Percentiles rank a stretch among this genome's conserved stretches.
Conservation (phyloP, 2,888 invertebrate genomes). For the Chorisops tibialis region DNA sequence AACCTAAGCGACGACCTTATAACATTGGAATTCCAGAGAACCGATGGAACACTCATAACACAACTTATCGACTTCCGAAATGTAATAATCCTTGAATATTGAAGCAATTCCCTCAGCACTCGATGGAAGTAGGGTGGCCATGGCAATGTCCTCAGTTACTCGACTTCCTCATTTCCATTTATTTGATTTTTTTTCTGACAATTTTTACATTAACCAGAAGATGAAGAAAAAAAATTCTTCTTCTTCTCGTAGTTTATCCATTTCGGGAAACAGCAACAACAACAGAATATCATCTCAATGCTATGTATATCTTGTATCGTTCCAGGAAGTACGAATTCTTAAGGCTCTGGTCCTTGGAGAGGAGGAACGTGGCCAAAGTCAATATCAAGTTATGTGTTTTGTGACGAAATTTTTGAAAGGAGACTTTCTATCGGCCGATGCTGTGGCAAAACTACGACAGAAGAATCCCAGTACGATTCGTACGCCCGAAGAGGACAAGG, state of each 20-base stretch:
- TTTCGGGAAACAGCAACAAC: too few relatives aligned
- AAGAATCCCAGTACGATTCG: conserved; percentile 84
- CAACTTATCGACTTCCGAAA: conserved; percentile 93
- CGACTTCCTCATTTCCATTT: too few relatives aligned
- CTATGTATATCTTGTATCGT: too few relatives aligned
- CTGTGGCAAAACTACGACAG: conserved; percentile 92
- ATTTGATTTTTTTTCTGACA: too few relatives aligned
- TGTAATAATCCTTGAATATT: conserved; percentile 56
- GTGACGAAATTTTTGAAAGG: conserved; percentile 85
- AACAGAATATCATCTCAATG: too few relatives aligned
- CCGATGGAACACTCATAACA: conserved; percentile 87
- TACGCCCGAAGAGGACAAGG: conserved; percentile 85
- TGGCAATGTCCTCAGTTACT: too few relatives aligned
- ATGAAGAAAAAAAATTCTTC: too few relatives aligned
- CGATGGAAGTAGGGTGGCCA: too few relatives aligned
- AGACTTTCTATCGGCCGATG: conserved; percentile 93
- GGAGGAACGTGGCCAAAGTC: conserved; percentile 86
- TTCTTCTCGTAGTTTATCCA: too few relatives aligned
- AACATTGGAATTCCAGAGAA: conserved; percentile 81
- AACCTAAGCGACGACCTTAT: conserved; percentile 90
- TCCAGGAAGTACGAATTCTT: conserved; percentile 88
- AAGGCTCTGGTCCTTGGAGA: conserved; percentile 86
- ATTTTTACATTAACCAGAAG: too few relatives aligned
- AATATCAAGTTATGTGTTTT: conserved; percentile 88
- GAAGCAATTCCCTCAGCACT: too few relatives aligned